These are phyloP conservation scores for Lissonota sp. DNA, from an alignment of 2,888 invertebrate species.

Conservation along the genomic window DNA sequence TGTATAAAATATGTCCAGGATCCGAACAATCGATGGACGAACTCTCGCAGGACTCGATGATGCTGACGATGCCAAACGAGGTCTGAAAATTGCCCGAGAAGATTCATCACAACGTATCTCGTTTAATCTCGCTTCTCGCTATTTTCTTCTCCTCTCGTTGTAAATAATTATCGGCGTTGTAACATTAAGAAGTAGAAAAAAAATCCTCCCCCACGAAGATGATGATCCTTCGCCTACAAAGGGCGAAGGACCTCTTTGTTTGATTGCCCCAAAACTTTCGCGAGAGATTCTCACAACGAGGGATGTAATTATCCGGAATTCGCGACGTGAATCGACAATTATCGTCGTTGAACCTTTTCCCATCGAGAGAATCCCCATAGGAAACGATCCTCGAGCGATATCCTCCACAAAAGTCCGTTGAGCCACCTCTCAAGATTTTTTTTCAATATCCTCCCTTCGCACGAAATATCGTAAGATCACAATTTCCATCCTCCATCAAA, in stretches of 20 bases:
- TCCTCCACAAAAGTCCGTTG: neutral
- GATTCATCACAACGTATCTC: neutral
- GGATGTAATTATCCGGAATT: constrained; percentile 49
- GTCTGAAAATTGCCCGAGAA: constrained; percentile 84
- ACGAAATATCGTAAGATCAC: too few species aligned
- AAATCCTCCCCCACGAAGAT: too few species aligned
- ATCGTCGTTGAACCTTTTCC: neutral
- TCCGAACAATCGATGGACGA: constrained; percentile 91
- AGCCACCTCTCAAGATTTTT: too few species aligned
- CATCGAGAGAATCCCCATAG: neutral
- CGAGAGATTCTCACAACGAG: constrained; percentile 27
- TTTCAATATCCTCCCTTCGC: too few species aligned
- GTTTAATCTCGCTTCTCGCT: neutral
- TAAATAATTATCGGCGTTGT: constrained; percentile 48
- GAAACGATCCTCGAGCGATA: constrained; percentile 25
- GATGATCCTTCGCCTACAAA: too few species aligned
- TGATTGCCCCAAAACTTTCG: constrained; percentile 30
- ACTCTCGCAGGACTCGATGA: constrained; percentile 93
- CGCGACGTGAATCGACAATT: constrained; percentile 51
- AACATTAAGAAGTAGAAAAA: too few species aligned
- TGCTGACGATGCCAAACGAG: constrained; percentile 94
- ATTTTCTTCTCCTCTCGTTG: constrained; percentile 39
- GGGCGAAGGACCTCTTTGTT: neutral
- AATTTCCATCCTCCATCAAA: neutral
- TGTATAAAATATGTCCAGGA: constrained; percentile 84